These are phyloP conservation scores for Paguma larvata DNA, from an alignment of 2,797 vertebrate genomes.

Conservation along the genomic window DNA sequence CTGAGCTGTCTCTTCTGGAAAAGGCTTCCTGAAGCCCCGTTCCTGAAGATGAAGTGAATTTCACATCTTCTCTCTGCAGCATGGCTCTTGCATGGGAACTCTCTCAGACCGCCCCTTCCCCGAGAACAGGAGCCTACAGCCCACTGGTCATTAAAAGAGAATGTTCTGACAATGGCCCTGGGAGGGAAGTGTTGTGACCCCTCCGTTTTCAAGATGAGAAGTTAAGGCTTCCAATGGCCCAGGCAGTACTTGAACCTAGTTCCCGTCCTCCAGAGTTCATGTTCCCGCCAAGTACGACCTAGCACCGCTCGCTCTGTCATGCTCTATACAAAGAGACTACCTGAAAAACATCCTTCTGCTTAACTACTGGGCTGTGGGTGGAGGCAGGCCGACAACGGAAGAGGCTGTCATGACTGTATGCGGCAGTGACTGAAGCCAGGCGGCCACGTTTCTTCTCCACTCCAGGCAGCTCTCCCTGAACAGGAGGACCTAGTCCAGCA, in stretches of 20 bases:
- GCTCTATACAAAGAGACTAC: background rate
- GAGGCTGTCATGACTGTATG: background rate
- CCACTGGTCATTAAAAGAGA: background rate
- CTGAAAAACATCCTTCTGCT: background rate
- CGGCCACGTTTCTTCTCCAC: background rate
- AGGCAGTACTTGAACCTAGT: background rate
- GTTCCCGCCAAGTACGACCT: background rate
- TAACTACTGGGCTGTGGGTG: background rate
- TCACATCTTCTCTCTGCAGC: background rate
- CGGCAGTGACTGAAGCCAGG: background rate
- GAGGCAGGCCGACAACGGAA: background rate
- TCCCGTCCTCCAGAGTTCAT: background rate
- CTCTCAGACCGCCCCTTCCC: background rate
- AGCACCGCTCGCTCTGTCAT: fast-evolving
- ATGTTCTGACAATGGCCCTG: background rate
- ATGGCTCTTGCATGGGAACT: background rate
- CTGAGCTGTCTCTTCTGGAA: background rate
- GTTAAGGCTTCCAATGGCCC: background rate
- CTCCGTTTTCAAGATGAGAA: background rate
- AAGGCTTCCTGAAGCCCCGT: background rate
- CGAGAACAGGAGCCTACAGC: background rate
- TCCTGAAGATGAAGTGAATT: background rate
- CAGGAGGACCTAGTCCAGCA: background rate
- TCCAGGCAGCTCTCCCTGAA: background rate
- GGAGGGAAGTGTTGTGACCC: background rate